Percentiles rank a stretch among this genome's conserved stretches.
These are phyloP conservation scores for Acleris emargana DNA, from an alignment of 2,888 invertebrate species.

Conservation along the genomic window DNA sequence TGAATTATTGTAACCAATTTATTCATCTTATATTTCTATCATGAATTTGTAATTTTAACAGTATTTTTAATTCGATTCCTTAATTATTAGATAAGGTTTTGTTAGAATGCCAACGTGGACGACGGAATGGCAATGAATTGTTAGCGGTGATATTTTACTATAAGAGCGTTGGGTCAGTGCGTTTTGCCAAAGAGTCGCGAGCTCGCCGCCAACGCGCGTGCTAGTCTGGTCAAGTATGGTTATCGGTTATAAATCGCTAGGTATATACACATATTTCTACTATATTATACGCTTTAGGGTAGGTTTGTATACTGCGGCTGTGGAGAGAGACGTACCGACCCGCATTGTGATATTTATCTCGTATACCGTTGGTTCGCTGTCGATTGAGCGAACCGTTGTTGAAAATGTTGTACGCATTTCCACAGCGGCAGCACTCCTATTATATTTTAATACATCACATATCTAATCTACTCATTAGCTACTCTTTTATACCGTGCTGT, in stretches of 20 bases:
- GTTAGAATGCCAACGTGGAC: slow-evolving; percentile 48
- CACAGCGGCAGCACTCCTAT: slow-evolving; percentile 50
- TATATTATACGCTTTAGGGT: slow-evolving; percentile 74
- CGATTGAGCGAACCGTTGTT: slow-evolving; percentile 29
- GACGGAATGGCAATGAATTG: slow-evolving; percentile 50
- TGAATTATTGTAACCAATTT: slow-evolving; percentile 33
- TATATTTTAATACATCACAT: slow-evolving; percentile 77
- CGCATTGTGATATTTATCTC: slow-evolving; percentile 45
- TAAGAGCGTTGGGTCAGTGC: slow-evolving; percentile 48
- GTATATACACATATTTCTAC: slow-evolving; percentile 60
- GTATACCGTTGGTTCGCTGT: slow-evolving; percentile 37
- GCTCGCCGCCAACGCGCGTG: slow-evolving; percentile 45
- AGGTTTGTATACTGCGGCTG: slow-evolving; percentile 59
- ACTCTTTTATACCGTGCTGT: slow-evolving; percentile 71
- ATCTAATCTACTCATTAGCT: slow-evolving; percentile 77
- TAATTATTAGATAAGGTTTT: slow-evolving; percentile 40
- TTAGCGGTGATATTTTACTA: slow-evolving; percentile 71
- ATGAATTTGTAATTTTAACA: slow-evolving; percentile 50
- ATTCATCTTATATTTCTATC: slow-evolving; percentile 38
- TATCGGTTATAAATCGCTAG: slow-evolving; percentile 66
- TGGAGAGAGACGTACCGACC: slow-evolving; percentile 47
- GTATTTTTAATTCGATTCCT: slow-evolving; percentile 46
- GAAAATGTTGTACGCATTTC: slow-evolving; percentile 46
- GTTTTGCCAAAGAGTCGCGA: slow-evolving; percentile 45
- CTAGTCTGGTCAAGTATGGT: slow-evolving; percentile 69